A percentile compares a stretch with the other conserved stretches of the same genome.
phyloP scores from a whole-genome alignment of 2,888 invertebrate species.

The Acleris laterana region DNA sequence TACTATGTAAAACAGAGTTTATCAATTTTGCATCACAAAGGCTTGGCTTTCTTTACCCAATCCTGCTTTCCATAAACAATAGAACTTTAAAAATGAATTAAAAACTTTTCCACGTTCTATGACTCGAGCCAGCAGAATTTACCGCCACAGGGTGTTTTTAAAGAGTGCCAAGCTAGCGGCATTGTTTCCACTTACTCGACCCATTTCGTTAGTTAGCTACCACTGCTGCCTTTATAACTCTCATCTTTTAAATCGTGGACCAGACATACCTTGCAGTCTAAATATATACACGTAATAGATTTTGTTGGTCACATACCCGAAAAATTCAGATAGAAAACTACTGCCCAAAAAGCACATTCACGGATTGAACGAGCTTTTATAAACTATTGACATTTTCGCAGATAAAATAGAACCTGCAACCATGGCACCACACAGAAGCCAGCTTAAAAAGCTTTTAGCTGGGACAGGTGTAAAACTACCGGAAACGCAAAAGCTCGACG shows the following conservation, averaged over 20 bases:
- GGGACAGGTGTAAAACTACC: constrained; percentile 12
- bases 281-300: no score
- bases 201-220: constrained; percentile 36
- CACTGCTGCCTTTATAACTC: neutral
- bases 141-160: constrained; percentile 7
- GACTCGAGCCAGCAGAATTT: constrained; percentile 11
- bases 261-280: no score
- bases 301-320: no score
- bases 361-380: neutral
- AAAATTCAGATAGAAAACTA: no score
- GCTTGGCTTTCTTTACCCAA: neutral
- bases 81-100: constrained; percentile 18
- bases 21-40: constrained; percentile 2
- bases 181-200: constrained; percentile 33
- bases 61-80: constrained; percentile 2
- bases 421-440: neutral
- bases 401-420: constrained; percentile 11
- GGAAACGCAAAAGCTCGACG: neutral
- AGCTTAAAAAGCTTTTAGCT: constrained; percentile 24
- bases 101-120: constrained; percentile 3
- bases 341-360: neutral
- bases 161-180: constrained; percentile 15
- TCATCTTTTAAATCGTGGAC: neutral
- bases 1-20: neutral
- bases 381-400: neutral